Conservation (phyloP, 1,140 invertebrate genomes). For the Pteromalus puparum region DNA sequence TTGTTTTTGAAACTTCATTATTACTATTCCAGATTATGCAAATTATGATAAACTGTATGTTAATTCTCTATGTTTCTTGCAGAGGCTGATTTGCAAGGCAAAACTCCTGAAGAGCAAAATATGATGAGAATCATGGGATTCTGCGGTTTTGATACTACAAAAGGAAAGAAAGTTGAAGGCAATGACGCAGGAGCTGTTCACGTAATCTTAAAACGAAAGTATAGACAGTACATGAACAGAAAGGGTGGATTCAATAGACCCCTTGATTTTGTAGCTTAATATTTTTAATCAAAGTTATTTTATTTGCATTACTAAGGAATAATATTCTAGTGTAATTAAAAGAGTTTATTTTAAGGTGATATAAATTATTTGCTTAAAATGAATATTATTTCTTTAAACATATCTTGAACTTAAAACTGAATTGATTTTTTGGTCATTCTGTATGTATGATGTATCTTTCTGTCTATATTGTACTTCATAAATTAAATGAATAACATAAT, state of each 20-base stretch:
- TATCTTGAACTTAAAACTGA: background rate
- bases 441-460: background rate
- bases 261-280: conserved; percentile 93
- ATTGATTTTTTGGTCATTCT: background rate
- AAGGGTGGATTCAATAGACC: conserved; percentile 99
- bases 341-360: background rate
- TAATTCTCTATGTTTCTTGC: conserved; percentile 53
- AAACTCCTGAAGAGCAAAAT: conserved; percentile 93
- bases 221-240: conserved; percentile 99
- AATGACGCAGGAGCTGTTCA: conserved; percentile 95
- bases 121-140: conserved; percentile 99
- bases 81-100: conserved; percentile 86
- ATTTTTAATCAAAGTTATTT: conserved; percentile 5
- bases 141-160: conserved; percentile 94
- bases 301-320: conserved; percentile 9
- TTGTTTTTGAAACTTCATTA: conserved; percentile 6
- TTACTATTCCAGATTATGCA: background rate
- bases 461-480: background rate
- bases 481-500: background rate
- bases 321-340: conserved; percentile 1
- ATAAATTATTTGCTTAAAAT: background rate
- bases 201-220: conserved; percentile 96
- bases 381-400: background rate
- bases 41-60: conserved; percentile 28
- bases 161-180: conserved; percentile 95